These are phyloP conservation scores for Rhagologus leucostigma DNA, from an alignment of 2,113 vertebrate genomes.

Conservation along the genomic window DNA sequence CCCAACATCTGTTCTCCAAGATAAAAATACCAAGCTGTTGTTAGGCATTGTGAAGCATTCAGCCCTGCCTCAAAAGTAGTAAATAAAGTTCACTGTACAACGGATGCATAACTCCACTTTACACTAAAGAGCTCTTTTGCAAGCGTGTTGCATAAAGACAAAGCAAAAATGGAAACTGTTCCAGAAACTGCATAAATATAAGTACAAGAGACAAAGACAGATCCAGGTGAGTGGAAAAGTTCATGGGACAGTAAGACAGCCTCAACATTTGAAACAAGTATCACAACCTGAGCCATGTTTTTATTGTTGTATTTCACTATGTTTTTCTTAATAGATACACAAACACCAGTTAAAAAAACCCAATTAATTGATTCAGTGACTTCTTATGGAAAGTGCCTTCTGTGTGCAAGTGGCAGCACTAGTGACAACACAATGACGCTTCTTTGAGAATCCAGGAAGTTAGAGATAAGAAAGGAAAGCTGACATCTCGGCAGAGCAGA, in stretches of 20 bases:
- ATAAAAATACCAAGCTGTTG: background rate
- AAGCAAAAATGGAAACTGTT: background rate
- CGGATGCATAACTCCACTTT: background rate
- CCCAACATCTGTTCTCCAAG: background rate
- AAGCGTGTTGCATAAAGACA: background rate
- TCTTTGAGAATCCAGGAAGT: background rate
- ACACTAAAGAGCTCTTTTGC: background rate
- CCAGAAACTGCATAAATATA: background rate
- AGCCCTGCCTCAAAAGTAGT: background rate
- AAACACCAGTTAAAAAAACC: background rate
- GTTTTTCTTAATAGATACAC: background rate
- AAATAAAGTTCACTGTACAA: background rate
- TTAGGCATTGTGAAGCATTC: background rate
- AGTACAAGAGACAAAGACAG: background rate
- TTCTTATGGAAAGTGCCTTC: background rate
- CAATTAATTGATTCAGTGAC: background rate
- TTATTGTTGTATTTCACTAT: background rate
- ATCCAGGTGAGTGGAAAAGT: background rate
- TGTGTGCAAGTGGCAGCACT: background rate
- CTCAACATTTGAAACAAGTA: background rate
- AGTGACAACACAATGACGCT: background rate
- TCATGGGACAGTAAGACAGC: background rate
- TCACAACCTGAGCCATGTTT: background rate
- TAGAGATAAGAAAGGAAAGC: background rate
- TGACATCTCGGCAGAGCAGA: background rate